Evolutionary conservation across 2,888 invertebrate genomes (phyloP).

Genomic region (Cephus pulcher): DNA sequence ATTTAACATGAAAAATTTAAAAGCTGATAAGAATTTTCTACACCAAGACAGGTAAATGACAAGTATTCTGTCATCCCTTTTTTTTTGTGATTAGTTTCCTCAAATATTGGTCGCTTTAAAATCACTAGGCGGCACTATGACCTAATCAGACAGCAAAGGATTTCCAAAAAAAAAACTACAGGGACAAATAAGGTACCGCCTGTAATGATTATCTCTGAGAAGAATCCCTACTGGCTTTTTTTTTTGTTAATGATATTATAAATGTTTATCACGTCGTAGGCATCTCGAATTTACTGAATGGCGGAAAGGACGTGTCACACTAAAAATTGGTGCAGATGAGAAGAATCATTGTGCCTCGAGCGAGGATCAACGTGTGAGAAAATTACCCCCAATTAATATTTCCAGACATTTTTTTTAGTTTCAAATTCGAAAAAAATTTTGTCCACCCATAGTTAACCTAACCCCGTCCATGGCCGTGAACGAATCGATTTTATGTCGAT

Average conservation of each 20-base stretch:
- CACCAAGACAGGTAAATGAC: not conserved
- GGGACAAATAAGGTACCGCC: conserved; percentile 17
- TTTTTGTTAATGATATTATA: conserved; percentile 16
- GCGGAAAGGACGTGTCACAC: not conserved
- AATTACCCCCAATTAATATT: not conserved
- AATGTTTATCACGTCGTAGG: conserved; percentile 15
- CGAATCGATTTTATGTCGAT: not conserved
- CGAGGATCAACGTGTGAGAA: not conserved
- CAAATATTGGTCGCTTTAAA: conserved; percentile 35
- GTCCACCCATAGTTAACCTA: not conserved
- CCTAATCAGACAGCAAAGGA: conserved; percentile 30
- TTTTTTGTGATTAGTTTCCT: not conserved
- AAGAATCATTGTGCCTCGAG: not conserved
- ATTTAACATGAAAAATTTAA: not conserved
- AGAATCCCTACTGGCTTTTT: not conserved
- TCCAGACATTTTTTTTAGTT: not conserved
- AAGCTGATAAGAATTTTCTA: not conserved
- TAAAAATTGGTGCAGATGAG: not conserved
- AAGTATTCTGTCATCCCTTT: not conserved
- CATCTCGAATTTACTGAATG: not conserved
- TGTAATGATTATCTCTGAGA: conserved; percentile 10
- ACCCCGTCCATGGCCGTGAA: not conserved
- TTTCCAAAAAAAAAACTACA: conserved; percentile 6
- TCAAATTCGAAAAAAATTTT: not conserved
- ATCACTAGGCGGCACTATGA: conserved; percentile 43